Evolutionary conservation across 2,888 invertebrate genomes (phyloP), one percentile per base, ranked within the genome.

Genomic region (Drosophila kanekoi): DNA sequence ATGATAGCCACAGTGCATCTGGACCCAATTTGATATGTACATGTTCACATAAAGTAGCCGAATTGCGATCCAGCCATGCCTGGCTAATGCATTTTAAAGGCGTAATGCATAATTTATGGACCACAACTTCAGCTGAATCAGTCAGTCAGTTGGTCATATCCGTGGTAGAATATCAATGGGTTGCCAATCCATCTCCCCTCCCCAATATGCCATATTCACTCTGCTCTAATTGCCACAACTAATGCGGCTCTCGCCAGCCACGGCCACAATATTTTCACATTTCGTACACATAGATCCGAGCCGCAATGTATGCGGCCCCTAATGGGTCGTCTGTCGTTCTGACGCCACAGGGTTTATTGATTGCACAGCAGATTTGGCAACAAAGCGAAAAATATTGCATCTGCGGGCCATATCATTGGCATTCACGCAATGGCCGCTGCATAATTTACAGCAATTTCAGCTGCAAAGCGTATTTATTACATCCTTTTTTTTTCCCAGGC

Each of bases 41-140:
- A 20, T 40, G n/a, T 11, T 32, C 18, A 18, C 10, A 40, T 3
- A 37, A 13, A 44, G 35, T 20, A n/a, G 40, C 49, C 11, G 44
- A 58, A 68, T 60, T 60, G 45, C 37, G 54, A 16, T 49, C 38
- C 63, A 54, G 57, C 48, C 41, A 53, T 38, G 86, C 41, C 20
- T 37, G 56, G 65, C 72, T 87, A 89, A 89, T 83, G 89, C 68
- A 83, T 89, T 87, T 83, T 89, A 79, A 78, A 89, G 57, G 78
- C 65, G 37, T 11, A 68, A 56, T 85, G 61, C 86, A 83, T 83
- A 78, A 87, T 89, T 87, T 78, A 83, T 85, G 49, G 57, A 57
- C 49, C 59, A 62, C 48, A 59, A 37, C 54, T 54, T 14, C 56
- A 64, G 33, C 14, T 75, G 54, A 47, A 43, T 47, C 47, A 41